A percentile compares a stretch with the other conserved stretches of the same genome.
Evolutionary conservation across 2,113 vertebrate species (phyloP).

Genomic region (Thalassarche chlororhynchos): DNA sequence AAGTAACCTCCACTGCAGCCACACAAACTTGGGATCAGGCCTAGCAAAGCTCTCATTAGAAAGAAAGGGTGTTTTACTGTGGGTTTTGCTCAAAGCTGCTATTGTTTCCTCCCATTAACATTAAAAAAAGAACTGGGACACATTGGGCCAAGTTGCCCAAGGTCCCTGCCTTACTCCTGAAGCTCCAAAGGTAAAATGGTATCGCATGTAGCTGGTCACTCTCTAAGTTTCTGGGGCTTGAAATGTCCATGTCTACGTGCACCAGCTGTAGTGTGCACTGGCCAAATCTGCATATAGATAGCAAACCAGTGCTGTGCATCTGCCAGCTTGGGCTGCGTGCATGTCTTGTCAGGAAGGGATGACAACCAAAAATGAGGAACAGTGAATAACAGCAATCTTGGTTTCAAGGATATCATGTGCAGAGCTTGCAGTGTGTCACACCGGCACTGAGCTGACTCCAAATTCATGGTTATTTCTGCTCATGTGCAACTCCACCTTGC

Average conservation of each 20-base stretch:
- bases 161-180: not conserved
- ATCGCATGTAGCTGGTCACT: accelerated
- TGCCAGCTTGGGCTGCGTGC: not conserved
- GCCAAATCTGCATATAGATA: not conserved
- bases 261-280: not conserved
- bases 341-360: not conserved
- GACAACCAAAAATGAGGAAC: not conserved
- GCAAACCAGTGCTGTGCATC: not conserved
- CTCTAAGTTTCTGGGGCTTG: not conserved
- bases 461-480: not conserved
- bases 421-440: not conserved
- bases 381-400: not conserved
- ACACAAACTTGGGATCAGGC: not conserved
- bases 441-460: not conserved
- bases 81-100: not conserved
- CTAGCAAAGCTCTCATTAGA: not conserved
- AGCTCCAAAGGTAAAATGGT: not conserved
- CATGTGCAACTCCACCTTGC: not conserved
- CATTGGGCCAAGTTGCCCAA: not conserved
- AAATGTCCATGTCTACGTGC: accelerated
- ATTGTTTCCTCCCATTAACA: not conserved
- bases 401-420: not conserved
- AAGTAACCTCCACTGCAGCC: not conserved
- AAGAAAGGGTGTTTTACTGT: not conserved
- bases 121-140: not conserved